Evolutionary conservation across 2,888 invertebrate genomes (phyloP).

Genomic region (Omphaloscelis lunosa): DNA sequence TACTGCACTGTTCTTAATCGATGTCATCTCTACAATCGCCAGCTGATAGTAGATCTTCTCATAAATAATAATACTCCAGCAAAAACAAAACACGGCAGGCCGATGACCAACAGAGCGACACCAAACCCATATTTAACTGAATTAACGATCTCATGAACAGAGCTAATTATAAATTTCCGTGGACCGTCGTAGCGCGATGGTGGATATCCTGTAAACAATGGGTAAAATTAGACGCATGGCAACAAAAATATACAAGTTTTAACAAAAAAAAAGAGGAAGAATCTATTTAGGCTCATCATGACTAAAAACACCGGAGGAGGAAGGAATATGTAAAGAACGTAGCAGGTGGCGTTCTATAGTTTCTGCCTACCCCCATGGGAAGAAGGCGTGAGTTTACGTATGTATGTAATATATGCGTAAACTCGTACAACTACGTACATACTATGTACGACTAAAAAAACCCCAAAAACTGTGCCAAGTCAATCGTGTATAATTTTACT

Average conservation of each 20-base stretch:
- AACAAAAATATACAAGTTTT: not conserved
- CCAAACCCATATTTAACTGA: not conserved
- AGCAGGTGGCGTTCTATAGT: not conserved
- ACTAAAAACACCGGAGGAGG: not conserved
- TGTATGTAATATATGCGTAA: too few relatives aligned
- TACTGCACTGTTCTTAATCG: not conserved
- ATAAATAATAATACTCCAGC: not conserved
- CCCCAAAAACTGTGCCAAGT: not conserved
- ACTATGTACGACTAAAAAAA: too few relatives aligned
- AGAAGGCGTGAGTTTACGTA: too few relatives aligned
- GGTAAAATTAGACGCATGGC: not conserved
- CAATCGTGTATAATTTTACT: not conserved
- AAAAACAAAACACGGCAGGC: not conserved
- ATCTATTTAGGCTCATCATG: not conserved
- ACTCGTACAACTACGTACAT: too few relatives aligned
- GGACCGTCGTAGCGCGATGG: constrained; percentile 30
- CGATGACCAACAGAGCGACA: constrained; percentile 9
- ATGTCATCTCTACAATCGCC: not conserved
- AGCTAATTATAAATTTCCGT: constrained; percentile 36
- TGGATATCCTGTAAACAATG: constrained; percentile 46
- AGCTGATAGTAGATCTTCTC: not conserved
- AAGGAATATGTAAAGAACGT: not conserved
- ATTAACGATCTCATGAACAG: not conserved
- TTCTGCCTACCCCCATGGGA: not conserved
- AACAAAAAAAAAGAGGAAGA: not conserved